These are phyloP conservation scores for Nothura maculosa DNA, from an alignment of 2,797 vertebrate genomes.

Conservation along the genomic window DNA sequence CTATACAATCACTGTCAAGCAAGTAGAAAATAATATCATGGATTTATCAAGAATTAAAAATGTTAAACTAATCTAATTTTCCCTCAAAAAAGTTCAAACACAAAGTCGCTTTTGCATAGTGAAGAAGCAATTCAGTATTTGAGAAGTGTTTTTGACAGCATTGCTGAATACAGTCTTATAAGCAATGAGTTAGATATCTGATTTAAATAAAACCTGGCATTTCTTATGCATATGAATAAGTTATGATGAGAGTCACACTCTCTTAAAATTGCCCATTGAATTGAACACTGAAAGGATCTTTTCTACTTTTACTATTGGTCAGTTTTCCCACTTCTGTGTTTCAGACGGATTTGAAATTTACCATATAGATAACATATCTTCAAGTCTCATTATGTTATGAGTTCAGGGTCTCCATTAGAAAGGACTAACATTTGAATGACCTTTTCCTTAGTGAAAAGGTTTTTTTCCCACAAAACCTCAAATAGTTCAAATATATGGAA, in stretches of 20 bases:
- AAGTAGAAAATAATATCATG: neutral
- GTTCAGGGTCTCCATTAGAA: neutral
- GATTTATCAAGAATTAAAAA: neutral
- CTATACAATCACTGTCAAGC: neutral
- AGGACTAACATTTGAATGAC: neutral
- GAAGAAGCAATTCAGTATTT: neutral
- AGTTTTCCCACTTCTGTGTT: neutral
- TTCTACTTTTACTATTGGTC: neutral
- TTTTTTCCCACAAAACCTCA: neutral
- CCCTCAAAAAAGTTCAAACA: neutral
- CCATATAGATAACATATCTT: neutral
- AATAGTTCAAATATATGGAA: neutral
- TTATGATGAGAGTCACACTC: accelerated
- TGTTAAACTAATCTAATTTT: neutral
- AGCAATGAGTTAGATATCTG: neutral
- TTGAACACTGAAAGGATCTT: neutral
- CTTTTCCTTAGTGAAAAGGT: neutral
- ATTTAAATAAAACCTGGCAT: neutral
- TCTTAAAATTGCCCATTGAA: neutral
- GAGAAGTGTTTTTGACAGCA: neutral
- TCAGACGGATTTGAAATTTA: neutral
- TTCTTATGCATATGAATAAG: neutral
- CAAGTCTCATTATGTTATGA: neutral
- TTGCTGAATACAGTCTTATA: neutral
- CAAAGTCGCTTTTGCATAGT: neutral